phyloP scores from a whole-genome alignment of 2,888 invertebrate species.

The Cephus spinipes region DNA sequence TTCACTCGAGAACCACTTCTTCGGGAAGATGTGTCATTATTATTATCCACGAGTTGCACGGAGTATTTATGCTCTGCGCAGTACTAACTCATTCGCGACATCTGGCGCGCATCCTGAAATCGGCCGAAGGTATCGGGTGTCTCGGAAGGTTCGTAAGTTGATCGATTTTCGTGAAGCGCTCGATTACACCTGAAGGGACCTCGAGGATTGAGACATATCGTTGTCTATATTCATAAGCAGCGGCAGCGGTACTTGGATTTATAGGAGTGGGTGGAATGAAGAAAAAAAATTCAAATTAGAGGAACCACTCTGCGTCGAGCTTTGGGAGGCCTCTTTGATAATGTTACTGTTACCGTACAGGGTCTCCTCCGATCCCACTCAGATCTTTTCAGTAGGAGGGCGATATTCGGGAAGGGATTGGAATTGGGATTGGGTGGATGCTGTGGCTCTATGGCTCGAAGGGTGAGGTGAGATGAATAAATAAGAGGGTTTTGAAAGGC shows the following conservation, averaged over 20 bases:
- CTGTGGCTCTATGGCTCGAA: slow-evolving; percentile 22
- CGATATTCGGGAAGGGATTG: slow-evolving; percentile 17
- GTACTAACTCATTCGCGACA: not conserved
- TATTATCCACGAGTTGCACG: not conserved
- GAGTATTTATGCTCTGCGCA: not conserved
- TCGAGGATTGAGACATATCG: not conserved
- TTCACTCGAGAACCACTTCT: slow-evolving; percentile 1
- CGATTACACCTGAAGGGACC: not conserved
- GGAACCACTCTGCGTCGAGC: not conserved
- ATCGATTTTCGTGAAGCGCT: not conserved
- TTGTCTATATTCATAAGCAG: not conserved
- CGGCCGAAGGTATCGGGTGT: not conserved
- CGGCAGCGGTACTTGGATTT: not conserved
- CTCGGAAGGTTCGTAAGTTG: not conserved
- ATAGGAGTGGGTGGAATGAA: not conserved
- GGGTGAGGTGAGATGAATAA: slow-evolving; percentile 63
- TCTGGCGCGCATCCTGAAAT: slow-evolving; percentile 1
- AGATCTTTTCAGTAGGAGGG: not conserved
- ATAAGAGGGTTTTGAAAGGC: slow-evolving; percentile 64
- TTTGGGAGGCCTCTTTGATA: not conserved
- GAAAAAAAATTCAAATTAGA: not conserved
- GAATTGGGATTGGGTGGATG: slow-evolving; percentile 24
- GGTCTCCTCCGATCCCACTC: not conserved
- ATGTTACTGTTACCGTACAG: not conserved
- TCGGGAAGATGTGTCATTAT: not conserved